These are phyloP conservation scores for Andrena fulva DNA, from an alignment of 2,888 invertebrate genomes.

Conservation along the genomic window DNA sequence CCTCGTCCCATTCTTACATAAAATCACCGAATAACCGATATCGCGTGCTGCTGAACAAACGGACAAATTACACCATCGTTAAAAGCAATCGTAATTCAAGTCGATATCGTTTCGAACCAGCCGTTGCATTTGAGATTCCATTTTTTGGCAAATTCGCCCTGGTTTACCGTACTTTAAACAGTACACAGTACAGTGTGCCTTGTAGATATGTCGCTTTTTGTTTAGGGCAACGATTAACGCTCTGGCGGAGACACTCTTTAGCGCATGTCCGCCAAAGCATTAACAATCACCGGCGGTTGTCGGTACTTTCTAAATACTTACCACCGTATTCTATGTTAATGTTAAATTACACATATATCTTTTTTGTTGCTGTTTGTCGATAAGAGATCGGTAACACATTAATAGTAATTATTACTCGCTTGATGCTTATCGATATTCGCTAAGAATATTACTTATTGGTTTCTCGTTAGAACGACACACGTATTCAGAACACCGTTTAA, in stretches of 20 bases:
- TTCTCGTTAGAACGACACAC: slow-evolving; percentile 70
- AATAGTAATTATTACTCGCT: slow-evolving; percentile 70
- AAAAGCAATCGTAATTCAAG: slow-evolving; percentile 31
- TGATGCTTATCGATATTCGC: slow-evolving; percentile 70
- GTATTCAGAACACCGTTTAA: slow-evolving; percentile 67
- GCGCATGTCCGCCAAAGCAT: slow-evolving; percentile 43
- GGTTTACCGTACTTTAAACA: slow-evolving; percentile 44
- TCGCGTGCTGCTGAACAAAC: slow-evolving; percentile 41
- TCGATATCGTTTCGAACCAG: slow-evolving; percentile 21
- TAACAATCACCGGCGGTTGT: slow-evolving; percentile 46
- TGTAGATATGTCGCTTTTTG: slow-evolving; percentile 65
- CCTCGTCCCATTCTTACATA: background rate
- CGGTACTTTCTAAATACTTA: slow-evolving; percentile 74
- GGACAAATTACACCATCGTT: slow-evolving; percentile 41
- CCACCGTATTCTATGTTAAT: slow-evolving; percentile 69
- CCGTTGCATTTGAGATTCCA: slow-evolving; percentile 24
- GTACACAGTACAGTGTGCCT: slow-evolving; percentile 23
- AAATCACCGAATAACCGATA: slow-evolving; percentile 10
- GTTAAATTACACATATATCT: slow-evolving; percentile 72
- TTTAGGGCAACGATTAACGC: slow-evolving; percentile 44
- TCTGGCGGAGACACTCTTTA: slow-evolving; percentile 22
- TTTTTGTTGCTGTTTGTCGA: slow-evolving; percentile 56
- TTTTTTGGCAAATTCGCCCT: slow-evolving; percentile 12
- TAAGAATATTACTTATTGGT: slow-evolving; percentile 71
- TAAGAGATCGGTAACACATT: slow-evolving; percentile 70